A percentile compares a stretch with the other conserved stretches of the same genome.
These are phyloP conservation scores for Neuroterus valhalla DNA, from an alignment of 1,140 invertebrate species.

Conservation along the genomic window DNA sequence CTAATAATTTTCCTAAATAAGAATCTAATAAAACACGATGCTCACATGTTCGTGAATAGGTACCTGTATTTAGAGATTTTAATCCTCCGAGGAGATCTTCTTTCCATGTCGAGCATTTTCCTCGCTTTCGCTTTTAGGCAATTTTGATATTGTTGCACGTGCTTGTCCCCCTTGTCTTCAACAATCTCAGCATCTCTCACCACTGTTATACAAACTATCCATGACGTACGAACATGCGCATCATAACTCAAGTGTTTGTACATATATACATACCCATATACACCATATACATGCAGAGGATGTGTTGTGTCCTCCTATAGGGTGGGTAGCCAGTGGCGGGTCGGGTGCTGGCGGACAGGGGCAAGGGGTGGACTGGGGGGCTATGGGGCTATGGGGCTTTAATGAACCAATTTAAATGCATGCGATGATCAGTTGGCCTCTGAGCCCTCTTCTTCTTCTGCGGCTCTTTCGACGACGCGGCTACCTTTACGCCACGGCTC, in stretches of 20 bases:
- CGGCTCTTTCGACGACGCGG: constrained; percentile 65
- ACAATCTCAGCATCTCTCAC: neutral
- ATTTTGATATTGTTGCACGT: neutral
- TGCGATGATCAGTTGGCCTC: constrained; percentile 76
- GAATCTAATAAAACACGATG: no score
- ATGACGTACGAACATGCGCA: neutral
- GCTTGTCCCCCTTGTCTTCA: neutral
- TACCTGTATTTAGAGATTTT: no score
- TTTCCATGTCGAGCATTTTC: no score
- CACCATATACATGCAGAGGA: neutral
- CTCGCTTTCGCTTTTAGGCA: no score
- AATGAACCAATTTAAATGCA: constrained; percentile 77
- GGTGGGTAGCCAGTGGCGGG: constrained; percentile 62
- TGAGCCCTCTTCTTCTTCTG: constrained; percentile 68
- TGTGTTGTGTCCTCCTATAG: constrained; percentile 19
- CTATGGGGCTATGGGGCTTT: constrained; percentile 68
- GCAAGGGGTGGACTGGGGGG: constrained; percentile 51
- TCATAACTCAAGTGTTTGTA: neutral
- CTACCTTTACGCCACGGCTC: constrained; percentile 50
- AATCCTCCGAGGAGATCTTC: no score
- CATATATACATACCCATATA: no score
- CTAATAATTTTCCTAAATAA: no score
- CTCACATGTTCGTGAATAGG: no score
- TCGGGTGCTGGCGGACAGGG: constrained; percentile 57
- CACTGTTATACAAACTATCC: neutral